Evolutionary conservation across 2,888 invertebrate genomes (phyloP).

Genomic region (Drosophila rubida): DNA sequence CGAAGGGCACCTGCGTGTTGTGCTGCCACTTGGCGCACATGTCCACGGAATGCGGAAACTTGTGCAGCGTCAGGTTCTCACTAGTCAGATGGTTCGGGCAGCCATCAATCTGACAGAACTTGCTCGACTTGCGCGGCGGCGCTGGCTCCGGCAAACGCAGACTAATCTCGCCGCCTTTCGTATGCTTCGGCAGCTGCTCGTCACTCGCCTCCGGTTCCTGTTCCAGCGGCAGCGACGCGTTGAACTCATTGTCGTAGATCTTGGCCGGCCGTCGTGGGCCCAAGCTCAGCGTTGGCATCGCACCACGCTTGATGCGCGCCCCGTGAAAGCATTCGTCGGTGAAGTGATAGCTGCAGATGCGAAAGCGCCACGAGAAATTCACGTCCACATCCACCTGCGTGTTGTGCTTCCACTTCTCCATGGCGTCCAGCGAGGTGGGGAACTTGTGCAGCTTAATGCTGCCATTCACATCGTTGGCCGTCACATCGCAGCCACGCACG

Average conservation of each 20-base stretch:
- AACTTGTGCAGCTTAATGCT: slow-evolving; percentile 70
- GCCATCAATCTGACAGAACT: slow-evolving; percentile 70
- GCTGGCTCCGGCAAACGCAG: slow-evolving; percentile 47
- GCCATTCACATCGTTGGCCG: slow-evolving; percentile 42
- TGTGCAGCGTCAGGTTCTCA: slow-evolving; percentile 67
- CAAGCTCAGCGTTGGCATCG: slow-evolving; percentile 74
- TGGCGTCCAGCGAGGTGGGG: slow-evolving; percentile 52
- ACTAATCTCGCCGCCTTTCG: background rate
- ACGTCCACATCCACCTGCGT: slow-evolving; percentile 64
- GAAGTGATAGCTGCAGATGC: slow-evolving; percentile 77
- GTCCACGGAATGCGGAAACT: slow-evolving; percentile 64
- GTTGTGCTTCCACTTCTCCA: slow-evolving; percentile 76
- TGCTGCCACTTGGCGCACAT: slow-evolving; percentile 74
- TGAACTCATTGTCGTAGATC: slow-evolving; percentile 65
- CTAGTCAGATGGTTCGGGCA: slow-evolving; percentile 66
- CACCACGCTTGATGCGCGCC: slow-evolving; percentile 60
- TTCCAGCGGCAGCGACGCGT: slow-evolving; percentile 11
- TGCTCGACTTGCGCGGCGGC: slow-evolving; percentile 66
- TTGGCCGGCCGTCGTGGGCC: slow-evolving; percentile 42
- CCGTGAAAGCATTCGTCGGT: slow-evolving; percentile 66
- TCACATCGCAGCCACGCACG: slow-evolving; percentile 62
- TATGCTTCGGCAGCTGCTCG: background rate
- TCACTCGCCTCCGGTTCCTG: slow-evolving; percentile 1
- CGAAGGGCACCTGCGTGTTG: slow-evolving; percentile 71
- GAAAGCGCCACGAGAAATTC: slow-evolving; percentile 68